Evolutionary conservation across 1,140 invertebrate species (phyloP), one percentile per base, ranked within the genome.

Genomic region (Dolichoris vasculosae): DNA sequence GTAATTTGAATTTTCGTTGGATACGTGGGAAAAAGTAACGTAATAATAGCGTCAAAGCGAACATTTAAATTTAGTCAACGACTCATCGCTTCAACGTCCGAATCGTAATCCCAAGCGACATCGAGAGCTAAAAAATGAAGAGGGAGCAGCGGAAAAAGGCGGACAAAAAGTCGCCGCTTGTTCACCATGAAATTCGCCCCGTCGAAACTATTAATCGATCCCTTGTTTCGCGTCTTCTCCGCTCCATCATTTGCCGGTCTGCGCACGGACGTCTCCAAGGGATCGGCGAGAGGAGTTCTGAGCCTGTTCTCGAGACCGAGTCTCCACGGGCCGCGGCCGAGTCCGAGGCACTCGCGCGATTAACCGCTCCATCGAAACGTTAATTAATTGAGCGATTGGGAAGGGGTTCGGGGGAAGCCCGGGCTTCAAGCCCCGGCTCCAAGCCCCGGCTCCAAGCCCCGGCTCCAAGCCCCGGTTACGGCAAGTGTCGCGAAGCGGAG

Each of bases 291-390:
- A 43, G 76, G 32, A 30, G 17, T 17, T 59, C 55, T 69, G 79
- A 69, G 63, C 79, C 38, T 26, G 23, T 67, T 69, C 38, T 43
- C 78, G n/a, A 26, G 20, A 38, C 4, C 38, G 59, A 75, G 75
- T 55, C 75, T 55, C 75, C 46, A 35, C 48, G 77, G 59, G 32
- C 77, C 15, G 48, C 48, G 15, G 48, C 15, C 48, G 48, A 9
- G 48, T 51, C 55, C 59, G 40, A 23, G 17, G 64, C 43, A 82
- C 79, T 82, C 64, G 79, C 59, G 51, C 81, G 67, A 83, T 83
- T 76, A 73, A 83, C 81, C 81, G 48, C 23, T 73, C 81, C 7
- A 83, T 75, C 69, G 69, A 23, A 75, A 40, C 32, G 81, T 43
- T 82, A 82, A 82, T 83, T 71, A 75, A 83, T 83, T 75, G 32